Conservation (phyloP, 2,797 vertebrate genomes). For the Meda fulgida region DNA sequence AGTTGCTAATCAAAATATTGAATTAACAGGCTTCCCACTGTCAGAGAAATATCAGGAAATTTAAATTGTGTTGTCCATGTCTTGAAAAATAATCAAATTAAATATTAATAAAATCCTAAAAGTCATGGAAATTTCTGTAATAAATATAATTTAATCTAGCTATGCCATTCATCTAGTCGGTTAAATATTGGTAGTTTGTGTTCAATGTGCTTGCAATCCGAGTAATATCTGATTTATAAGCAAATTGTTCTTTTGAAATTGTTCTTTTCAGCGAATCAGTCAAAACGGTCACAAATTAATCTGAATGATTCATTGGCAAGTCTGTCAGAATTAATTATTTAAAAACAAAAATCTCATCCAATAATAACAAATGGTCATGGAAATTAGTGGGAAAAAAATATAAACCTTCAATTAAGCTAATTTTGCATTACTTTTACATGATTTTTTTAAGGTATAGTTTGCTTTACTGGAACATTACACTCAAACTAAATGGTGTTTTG, state of each 20-base stretch:
- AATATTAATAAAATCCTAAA: background rate
- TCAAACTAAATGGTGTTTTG: background rate
- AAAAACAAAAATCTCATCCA: background rate
- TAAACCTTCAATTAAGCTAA: background rate
- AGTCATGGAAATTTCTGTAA: background rate
- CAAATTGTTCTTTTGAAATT: background rate
- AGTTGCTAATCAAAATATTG: background rate
- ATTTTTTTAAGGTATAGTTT: background rate
- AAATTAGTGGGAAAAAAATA: background rate
- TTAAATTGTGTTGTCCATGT: background rate
- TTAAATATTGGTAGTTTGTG: background rate
- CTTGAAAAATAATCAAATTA: background rate
- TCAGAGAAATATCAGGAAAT: background rate
- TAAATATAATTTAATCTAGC: background rate
- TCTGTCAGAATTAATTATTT: background rate
- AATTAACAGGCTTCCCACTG: background rate
- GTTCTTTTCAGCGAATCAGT: background rate
- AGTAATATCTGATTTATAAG: background rate
- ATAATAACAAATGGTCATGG: background rate
- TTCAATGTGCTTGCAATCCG: background rate
- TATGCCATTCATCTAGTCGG: background rate
- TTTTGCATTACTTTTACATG: background rate
- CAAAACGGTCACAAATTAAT: background rate
- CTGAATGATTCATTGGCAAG: no score
- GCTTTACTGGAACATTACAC: background rate